These are phyloP conservation scores for Eumacrocentrus americanus DNA, from an alignment of 2,888 invertebrate genomes.

Conservation along the genomic window DNA sequence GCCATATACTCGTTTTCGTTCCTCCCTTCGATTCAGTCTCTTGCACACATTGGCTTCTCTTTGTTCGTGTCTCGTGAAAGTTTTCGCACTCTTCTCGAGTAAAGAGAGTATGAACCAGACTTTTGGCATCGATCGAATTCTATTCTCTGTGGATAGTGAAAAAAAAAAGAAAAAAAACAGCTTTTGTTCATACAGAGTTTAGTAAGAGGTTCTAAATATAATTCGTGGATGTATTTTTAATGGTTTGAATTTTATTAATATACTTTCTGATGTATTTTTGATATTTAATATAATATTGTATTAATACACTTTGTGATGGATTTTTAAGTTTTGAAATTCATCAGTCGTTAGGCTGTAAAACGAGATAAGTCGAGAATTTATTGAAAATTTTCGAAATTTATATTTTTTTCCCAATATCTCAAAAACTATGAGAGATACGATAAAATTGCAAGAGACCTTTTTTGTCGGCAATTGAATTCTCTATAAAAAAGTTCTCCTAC, in stretches of 20 bases:
- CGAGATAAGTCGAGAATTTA: too few species aligned
- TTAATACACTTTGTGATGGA: too few species aligned
- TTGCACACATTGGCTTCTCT: conserved; percentile 9
- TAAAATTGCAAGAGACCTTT: too few species aligned
- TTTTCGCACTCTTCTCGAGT: conserved; percentile 22
- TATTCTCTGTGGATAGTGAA: neutral
- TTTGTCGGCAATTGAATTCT: too few species aligned
- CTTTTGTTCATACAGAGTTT: too few species aligned
- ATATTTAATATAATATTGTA: neutral
- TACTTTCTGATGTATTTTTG: neutral
- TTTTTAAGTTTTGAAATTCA: too few species aligned
- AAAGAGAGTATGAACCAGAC: conserved; percentile 4
- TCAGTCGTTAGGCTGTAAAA: too few species aligned
- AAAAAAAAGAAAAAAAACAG: neutral
- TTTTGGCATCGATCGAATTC: conserved; percentile 15
- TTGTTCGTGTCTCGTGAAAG: conserved; percentile 24
- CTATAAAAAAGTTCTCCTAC: too few species aligned
- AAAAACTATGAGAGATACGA: too few species aligned
- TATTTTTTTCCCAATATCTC: too few species aligned
- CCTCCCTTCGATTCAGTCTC: conserved; percentile 6
- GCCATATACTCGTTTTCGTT: conserved; percentile 11
- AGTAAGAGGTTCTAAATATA: too few species aligned
- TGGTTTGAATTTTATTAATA: neutral
- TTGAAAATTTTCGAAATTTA: too few species aligned
- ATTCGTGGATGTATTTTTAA: neutral